Evolutionary conservation across 1,140 invertebrate species (phyloP).

Genomic region (Achatina immaculata): DNA sequence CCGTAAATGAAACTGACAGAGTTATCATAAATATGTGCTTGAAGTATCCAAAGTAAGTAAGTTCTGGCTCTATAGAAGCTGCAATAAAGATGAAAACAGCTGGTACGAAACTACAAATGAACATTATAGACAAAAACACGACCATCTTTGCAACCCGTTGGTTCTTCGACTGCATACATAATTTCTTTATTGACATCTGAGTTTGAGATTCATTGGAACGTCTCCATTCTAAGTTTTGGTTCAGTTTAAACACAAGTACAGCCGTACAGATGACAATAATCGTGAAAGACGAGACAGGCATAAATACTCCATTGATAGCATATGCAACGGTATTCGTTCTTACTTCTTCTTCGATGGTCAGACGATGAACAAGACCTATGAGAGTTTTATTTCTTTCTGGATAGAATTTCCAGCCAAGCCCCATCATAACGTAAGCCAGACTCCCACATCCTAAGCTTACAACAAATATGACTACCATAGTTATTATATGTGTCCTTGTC

Average conservation of each 20-base stretch:
- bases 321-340: neutral
- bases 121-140: neutral
- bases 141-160: neutral
- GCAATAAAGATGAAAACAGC: neutral
- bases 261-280: neutral
- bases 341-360: neutral
- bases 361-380: neutral
- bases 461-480: neutral
- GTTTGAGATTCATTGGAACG: neutral
- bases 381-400: neutral
- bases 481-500: neutral
- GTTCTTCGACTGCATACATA: neutral
- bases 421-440: neutral
- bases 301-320: neutral
- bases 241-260: neutral
- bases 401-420: conserved; percentile 5
- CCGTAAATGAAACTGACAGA: neutral
- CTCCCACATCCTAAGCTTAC: neutral
- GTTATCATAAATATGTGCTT: neutral
- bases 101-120: neutral
- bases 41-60: neutral
- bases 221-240: neutral
- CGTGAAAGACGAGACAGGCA: neutral
- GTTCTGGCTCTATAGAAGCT: neutral
- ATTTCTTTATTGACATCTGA: neutral